A percentile compares a stretch with the other conserved stretches of the same genome.
phyloP scores from a whole-genome alignment of 1,140 invertebrate species.

The Drosophila melanica region DNA sequence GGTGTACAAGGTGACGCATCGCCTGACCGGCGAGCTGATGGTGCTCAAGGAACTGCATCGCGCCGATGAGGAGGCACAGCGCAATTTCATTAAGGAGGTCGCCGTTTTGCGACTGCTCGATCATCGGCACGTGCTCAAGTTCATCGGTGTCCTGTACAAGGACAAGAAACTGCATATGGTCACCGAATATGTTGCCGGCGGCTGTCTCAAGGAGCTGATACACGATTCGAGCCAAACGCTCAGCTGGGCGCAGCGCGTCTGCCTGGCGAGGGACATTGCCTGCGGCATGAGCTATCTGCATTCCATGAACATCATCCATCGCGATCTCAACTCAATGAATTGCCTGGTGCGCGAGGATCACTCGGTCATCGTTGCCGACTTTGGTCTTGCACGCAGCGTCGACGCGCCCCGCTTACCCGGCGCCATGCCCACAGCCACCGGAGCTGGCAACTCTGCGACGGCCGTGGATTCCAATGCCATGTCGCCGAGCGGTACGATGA shows the following conservation, averaged over 20 bases:
- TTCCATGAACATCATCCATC: constrained; percentile 96
- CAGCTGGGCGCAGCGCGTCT: constrained; percentile 92
- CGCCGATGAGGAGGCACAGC: constrained; percentile 96
- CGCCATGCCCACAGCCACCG: background rate
- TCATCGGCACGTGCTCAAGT: constrained; percentile 95
- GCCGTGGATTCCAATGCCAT: constrained; percentile 45
- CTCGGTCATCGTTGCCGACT: constrained; percentile 97
- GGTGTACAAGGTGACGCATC: constrained; percentile 95
- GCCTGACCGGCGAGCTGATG: constrained; percentile 96
- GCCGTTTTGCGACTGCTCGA: constrained; percentile 94
- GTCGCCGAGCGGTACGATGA: constrained; percentile 83
- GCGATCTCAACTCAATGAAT: constrained; percentile 98
- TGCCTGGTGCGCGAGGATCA: constrained; percentile 95
- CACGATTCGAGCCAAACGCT: constrained; percentile 86
- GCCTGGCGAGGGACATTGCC: constrained; percentile 95
- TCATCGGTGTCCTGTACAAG: constrained; percentile 97
- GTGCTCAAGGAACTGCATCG: constrained; percentile 97
- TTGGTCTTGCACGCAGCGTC: constrained; percentile 96
- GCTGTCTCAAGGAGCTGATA: constrained; percentile 93
- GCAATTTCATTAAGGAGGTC: constrained; percentile 97
- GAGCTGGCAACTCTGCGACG: constrained; percentile 1
- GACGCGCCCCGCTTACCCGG: constrained; percentile 85
- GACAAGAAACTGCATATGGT: constrained; percentile 95
- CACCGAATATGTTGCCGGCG: constrained; percentile 96
- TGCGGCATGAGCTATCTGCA: constrained; percentile 97